A percentile compares a stretch with the other conserved stretches of the same genome.
These are phyloP conservation scores for Rattus rattus DNA, from an alignment of 2,113 vertebrate species.

Conservation along the genomic window DNA sequence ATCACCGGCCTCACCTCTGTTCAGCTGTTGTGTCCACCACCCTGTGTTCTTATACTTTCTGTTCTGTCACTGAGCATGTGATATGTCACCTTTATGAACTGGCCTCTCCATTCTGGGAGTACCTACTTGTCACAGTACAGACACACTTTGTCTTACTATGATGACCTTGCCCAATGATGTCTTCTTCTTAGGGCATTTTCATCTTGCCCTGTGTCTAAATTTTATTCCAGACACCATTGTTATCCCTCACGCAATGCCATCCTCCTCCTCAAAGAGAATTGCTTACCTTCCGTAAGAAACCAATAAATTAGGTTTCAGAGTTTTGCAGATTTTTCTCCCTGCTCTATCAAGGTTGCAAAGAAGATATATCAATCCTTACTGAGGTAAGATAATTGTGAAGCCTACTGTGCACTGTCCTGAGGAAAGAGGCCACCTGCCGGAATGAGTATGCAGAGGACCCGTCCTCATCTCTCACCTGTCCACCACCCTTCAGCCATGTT, in stretches of 20 bases:
- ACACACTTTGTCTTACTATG: neutral
- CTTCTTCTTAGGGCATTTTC: neutral
- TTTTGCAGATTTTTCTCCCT: slow-evolving; percentile 5
- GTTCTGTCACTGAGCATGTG: neutral
- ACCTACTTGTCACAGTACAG: neutral
- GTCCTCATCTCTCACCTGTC: neutral
- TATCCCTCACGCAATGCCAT: neutral
- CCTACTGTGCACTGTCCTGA: neutral
- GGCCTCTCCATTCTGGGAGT: neutral
- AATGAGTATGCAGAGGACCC: neutral
- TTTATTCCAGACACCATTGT: neutral
- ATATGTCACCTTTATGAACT: neutral
- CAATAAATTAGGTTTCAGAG: neutral
- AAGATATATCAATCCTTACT: neutral
- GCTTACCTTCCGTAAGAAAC: neutral
- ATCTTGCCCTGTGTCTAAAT: neutral
- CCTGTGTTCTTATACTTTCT: neutral
- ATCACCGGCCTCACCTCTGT: neutral
- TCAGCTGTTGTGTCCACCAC: neutral
- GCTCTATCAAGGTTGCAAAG: slow-evolving; percentile 20
- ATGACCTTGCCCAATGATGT: neutral
- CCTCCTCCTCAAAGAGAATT: slow-evolving; percentile 6
- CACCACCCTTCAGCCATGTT: neutral
- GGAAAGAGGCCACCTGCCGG: neutral
- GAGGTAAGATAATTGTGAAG: neutral